Base-by-base conservation (phyloP, 2,797 vertebrate genomes). In the Hoplostethus atlanticus region DNA sequence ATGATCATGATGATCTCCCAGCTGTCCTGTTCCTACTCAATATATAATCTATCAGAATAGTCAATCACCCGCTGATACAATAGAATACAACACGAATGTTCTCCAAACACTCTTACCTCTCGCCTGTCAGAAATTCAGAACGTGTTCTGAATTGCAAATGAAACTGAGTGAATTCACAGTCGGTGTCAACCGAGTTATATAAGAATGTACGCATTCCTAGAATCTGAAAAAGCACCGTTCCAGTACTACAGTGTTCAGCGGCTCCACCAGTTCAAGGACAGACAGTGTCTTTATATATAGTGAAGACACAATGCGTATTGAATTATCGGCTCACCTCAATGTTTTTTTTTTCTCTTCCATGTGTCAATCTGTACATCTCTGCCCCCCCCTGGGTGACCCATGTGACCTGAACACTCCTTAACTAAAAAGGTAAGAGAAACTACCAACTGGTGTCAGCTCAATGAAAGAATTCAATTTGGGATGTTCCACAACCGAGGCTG, bases 351-450 rank as follows among this genome's bases (percentile, higher is more conserved):
- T 76, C 65, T 76, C 47, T 65, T 51, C 30, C 63, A 36, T 42
- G 81, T 46, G 4, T 46, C 3, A 4, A 6, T 56, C 38, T 7
- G 13, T 6, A 5, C 58, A 52, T 1, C 1, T 21, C 34, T 34
- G 15, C 69, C 56, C 25, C 48, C 47, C 15, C 54, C 53, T 62
- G 60, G 71, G 71, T 64, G 42, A 50, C 54, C 60, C 1, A 2
- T 57, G 4, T 64, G 54, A 61, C 48, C 17, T 63, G 4, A 13
- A 3, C 47, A n/a, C 12, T 12, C 6, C 21, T 52, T 1, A 10
- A 56, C 30, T 21, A 1, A 21, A 16, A 83, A 92, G 91, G 91
- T 92, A 90, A 91, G 91, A 83, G 2, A 62, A 13, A 13, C 58
- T 2, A 1, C 0, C 5, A 31, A 1, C 50, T 7, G n/a, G 11